Percentiles rank a stretch among this genome's conserved stretches.
These are phyloP conservation scores for Stictocephala bisonia DNA, from an alignment of 2,888 invertebrate genomes.

Conservation along the genomic window DNA sequence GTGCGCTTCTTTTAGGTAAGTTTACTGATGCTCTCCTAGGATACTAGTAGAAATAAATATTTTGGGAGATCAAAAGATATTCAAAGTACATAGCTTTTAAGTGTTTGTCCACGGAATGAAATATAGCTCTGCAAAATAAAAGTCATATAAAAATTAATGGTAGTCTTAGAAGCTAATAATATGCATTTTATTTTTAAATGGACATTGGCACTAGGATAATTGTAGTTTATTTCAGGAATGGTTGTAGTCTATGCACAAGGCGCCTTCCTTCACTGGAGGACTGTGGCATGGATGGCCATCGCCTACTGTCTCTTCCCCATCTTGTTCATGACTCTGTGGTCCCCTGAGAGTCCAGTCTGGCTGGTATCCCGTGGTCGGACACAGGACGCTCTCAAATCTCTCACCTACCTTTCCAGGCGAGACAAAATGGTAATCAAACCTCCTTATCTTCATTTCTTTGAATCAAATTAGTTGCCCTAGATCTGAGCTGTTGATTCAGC, in stretches of 20 bases:
- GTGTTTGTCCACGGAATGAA: background rate
- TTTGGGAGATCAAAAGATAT: too few species aligned
- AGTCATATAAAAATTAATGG: too few species aligned
- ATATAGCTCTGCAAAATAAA: too few species aligned
- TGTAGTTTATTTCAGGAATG: slow-evolving; percentile 67
- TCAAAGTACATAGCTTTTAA: background rate
- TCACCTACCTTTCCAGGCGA: slow-evolving; percentile 64
- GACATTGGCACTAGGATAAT: too few species aligned
- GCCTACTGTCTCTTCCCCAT: slow-evolving; percentile 69
- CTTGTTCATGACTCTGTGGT: slow-evolving; percentile 64
- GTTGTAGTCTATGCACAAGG: slow-evolving; percentile 69
- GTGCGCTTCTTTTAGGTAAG: too few species aligned
- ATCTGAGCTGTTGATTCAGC: too few species aligned
- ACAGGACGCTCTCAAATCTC: slow-evolving; percentile 68
- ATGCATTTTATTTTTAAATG: too few species aligned
- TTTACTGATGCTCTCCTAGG: too few species aligned
- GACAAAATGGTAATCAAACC: slow-evolving; percentile 56
- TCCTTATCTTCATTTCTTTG: too few species aligned
- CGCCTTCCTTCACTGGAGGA: slow-evolving; percentile 68
- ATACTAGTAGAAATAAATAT: too few species aligned
- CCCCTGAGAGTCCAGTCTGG: slow-evolving; percentile 72
- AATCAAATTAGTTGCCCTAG: too few species aligned
- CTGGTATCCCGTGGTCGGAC: slow-evolving; percentile 68
- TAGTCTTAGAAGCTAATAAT: too few species aligned
- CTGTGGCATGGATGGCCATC: slow-evolving; percentile 69